Percentiles rank a stretch among this genome's conserved stretches.
Evolutionary conservation across 2,888 invertebrate species (phyloP).

Genomic region (Colostygia pectinataria): DNA sequence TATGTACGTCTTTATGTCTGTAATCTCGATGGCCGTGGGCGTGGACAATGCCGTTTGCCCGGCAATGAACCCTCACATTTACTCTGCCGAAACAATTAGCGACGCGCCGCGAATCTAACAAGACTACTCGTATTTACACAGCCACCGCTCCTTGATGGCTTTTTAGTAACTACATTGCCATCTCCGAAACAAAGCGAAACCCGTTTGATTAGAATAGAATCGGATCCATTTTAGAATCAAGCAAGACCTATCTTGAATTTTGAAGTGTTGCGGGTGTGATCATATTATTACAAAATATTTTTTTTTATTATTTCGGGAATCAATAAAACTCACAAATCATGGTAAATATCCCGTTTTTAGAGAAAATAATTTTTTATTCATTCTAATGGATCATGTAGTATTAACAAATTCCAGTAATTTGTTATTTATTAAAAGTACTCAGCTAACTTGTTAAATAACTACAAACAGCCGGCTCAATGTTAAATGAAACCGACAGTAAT

Average conservation of each 20-base stretch:
- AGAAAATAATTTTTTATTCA: background rate
- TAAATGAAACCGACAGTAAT: conserved; percentile 29
- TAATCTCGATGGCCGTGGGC: conserved; percentile 50
- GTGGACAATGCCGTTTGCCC: conserved; percentile 64
- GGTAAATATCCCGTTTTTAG: too few relatives aligned
- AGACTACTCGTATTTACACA: conserved; percentile 55
- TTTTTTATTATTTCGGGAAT: background rate
- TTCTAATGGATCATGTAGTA: too few relatives aligned
- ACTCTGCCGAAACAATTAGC: conserved; percentile 78
- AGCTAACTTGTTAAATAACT: conserved; percentile 19
- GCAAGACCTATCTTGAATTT: too few relatives aligned
- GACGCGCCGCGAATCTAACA: conserved; percentile 61
- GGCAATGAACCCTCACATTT: conserved; percentile 79
- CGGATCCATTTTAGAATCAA: too few relatives aligned
- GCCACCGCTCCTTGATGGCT: conserved; percentile 37
- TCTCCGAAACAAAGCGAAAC: background rate
- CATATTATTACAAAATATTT: too few relatives aligned
- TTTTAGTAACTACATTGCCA: conserved; percentile 7
- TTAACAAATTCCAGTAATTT: conserved; percentile 2
- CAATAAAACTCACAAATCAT: too few relatives aligned
- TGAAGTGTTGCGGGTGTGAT: too few relatives aligned
- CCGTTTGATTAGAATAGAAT: background rate
- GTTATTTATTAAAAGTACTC: conserved; percentile 12
- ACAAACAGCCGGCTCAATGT: conserved; percentile 20
- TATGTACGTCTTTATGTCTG: conserved; percentile 15